Conservation (phyloP, 30 jellyfish, hydroid and myxozoan species). For the Turritopsis dohrnii region DNA sequence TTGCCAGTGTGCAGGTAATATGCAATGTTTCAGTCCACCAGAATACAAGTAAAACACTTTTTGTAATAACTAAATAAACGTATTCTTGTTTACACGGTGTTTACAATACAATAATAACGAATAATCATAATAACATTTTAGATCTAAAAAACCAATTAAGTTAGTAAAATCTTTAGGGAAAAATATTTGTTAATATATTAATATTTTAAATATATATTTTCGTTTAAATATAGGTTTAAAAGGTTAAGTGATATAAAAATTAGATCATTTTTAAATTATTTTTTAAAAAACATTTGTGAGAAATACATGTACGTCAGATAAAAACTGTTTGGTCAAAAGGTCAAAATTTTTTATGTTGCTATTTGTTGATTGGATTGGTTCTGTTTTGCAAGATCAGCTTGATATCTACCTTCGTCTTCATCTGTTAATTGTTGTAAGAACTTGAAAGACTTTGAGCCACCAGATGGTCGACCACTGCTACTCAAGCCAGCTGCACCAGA, state of each 20-base stretch:
- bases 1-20: not conserved
- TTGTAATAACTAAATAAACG: not conserved
- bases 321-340: not conserved
- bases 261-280: too few species aligned
- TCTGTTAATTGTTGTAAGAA: slow-evolving; percentile 31
- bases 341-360: not conserved
- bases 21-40: not conserved
- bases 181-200: too few species aligned
- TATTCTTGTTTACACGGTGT: not conserved
- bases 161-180: not conserved
- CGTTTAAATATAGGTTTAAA: not conserved
- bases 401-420: slow-evolving; percentile 21
- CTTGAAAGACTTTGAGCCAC: slow-evolving; percentile 34
- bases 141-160: not conserved
- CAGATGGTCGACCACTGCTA: slow-evolving; percentile 31
- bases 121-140: not conserved
- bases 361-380: not conserved
- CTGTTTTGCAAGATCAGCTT: slow-evolving; percentile 4
- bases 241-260: not conserved
- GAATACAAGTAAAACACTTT: not conserved
- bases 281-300: too few species aligned
- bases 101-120: not conserved
- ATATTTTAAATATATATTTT: too few species aligned
- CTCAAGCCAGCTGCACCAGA: slow-evolving; percentile 39
- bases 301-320: too few species aligned